phyloP scores from a whole-genome alignment of 2,888 invertebrate genomes.

The Calameuta idolon region DNA sequence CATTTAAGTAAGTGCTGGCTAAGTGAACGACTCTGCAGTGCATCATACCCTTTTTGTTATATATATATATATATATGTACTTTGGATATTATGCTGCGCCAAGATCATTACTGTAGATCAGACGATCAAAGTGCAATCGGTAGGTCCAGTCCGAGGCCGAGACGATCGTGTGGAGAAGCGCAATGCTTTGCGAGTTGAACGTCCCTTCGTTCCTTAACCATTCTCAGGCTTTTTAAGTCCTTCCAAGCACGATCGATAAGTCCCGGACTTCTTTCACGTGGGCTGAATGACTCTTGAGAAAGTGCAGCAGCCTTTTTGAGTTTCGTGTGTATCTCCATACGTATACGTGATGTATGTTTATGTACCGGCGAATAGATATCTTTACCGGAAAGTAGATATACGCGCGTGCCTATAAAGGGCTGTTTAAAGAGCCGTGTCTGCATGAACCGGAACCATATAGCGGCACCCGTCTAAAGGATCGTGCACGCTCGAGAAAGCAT shows the following conservation, averaged over 20 bases:
- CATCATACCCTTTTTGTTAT: neutral
- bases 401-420: neutral
- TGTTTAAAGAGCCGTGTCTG: neutral
- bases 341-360: neutral
- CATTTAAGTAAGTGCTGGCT: constrained; percentile 35
- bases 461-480: neutral
- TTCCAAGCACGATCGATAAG: neutral
- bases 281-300: neutral
- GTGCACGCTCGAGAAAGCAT: neutral
- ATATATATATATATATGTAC: neutral
- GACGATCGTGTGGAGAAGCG: neutral
- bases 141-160: neutral
- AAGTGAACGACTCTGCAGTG: constrained; percentile 34
- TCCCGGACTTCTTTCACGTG: neutral
- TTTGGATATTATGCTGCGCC: neutral
- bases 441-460: neutral
- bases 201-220: neutral
- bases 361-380: neutral
- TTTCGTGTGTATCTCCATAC: neutral
- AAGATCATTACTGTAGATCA: neutral
- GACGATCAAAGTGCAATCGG: neutral
- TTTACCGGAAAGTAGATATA: neutral
- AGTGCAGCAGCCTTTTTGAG: neutral
- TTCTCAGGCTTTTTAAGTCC: neutral
- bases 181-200: neutral